These are phyloP conservation scores for Menidia beryllina DNA, from an alignment of 2,113 vertebrate genomes.

Conservation along the genomic window DNA sequence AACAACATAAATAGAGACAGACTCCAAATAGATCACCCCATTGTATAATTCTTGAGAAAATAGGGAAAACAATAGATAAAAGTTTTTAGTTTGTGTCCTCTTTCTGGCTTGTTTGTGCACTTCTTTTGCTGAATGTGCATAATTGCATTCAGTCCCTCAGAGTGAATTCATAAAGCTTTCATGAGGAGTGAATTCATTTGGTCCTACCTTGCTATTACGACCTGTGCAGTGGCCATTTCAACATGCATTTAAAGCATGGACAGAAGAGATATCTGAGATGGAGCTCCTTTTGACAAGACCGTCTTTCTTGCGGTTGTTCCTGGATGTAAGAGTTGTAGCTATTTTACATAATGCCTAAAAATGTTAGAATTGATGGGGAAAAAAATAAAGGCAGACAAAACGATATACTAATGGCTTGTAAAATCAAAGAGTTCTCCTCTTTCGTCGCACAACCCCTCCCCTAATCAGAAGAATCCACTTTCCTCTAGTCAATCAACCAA, in stretches of 20 bases:
- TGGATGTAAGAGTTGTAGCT: not conserved
- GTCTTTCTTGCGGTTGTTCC: constrained; percentile 17
- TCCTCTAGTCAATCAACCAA: constrained; percentile 48
- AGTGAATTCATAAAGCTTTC: constrained; percentile 76
- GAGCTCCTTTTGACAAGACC: constrained; percentile 22
- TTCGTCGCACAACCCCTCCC: not conserved
- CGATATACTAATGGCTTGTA: not conserved
- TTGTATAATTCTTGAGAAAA: not conserved
- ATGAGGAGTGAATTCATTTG: constrained; percentile 77
- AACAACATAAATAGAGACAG: too few species aligned
- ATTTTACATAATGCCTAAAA: constrained; percentile 3
- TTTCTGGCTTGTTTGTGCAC: constrained; percentile 24
- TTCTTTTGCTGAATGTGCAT: constrained; percentile 37
- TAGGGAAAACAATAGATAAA: constrained; percentile 1
- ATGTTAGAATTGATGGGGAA: not conserved
- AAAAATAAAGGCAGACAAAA: not conserved
- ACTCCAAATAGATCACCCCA: not conserved
- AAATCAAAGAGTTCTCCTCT: not conserved
- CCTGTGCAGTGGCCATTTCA: constrained; percentile 64
- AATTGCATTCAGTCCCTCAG: constrained; percentile 65
- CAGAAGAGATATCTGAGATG: constrained; percentile 46
- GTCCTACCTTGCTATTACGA: constrained; percentile 67
- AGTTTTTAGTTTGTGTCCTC: constrained; percentile 27
- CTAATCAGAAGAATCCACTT: constrained; percentile 48
- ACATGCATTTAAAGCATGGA: constrained; percentile 51